Base-by-base conservation (phyloP, 2,113 vertebrate species). In the Rhea pennata region DNA sequence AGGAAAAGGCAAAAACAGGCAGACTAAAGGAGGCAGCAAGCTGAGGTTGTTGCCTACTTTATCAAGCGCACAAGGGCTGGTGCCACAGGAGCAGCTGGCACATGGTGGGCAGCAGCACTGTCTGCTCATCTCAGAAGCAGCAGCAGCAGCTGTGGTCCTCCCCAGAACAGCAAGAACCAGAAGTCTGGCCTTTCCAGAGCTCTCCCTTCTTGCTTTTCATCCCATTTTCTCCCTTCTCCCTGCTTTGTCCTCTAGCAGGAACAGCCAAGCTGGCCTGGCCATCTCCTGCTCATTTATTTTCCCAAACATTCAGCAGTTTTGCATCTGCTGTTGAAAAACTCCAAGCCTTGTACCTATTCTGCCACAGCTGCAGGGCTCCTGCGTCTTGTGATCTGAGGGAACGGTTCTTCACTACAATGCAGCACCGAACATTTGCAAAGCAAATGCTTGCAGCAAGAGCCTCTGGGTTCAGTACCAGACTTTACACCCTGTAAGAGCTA, bases 181-280 rank as follows among this genome's bases (percentile, higher is more conserved):
- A 82, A 54, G 26, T 11, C 39, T 56, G 56, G 39, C 53, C 53
- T 85, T 58, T 87, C 26, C 53, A 84, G 48, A 31, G 24, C 26
- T 24, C 10, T 29, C 40, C 31, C 64, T 82, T 26, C 24, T 76
- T 83, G 13, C 7, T 95, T 91, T 91, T 79, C n/a, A 79, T 87
- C 87, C 44, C 22, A 15, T 84, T 91, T 78, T 74, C 71, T 93
- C 24, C 58, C 62, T 92, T 90, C 48, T 40, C 87, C 44, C 74
- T 36, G 33, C 58, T 65, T 70, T 58, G 15, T 62, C 31, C 74
- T 87, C 64, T 46, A 74, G 50, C 0, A 4, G 79, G 58, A 96
- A 83, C 44, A 85, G 71, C 56, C 91, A 93, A 84, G 70, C 65
- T 84, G 56, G 58, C 65, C 88, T 81, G 69, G 61, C 65, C 16